A percentile compares a stretch with the other conserved stretches of the same genome.
phyloP scores from a whole-genome alignment of 2,888 invertebrate genomes.

The Orthosia gracilis region DNA sequence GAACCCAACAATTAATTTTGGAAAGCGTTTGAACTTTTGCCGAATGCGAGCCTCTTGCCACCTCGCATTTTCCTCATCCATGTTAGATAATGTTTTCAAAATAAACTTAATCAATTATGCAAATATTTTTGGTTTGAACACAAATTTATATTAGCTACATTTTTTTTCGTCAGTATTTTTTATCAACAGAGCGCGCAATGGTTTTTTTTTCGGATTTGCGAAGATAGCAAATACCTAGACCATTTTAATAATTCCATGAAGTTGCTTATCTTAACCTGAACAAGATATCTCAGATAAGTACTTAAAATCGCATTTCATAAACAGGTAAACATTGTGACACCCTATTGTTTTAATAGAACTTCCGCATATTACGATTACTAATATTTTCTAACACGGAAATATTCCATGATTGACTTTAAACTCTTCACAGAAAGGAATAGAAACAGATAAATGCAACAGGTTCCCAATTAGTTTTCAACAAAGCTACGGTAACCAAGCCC shows the following conservation, averaged over 20 bases:
- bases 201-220: background rate
- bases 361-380: background rate
- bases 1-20: constrained; percentile 42
- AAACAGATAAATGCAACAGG: constrained; percentile 17
- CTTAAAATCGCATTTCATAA: constrained; percentile 19
- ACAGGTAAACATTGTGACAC: constrained; percentile 23
- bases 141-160: background rate
- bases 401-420: background rate
- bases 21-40: constrained; percentile 46
- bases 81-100: constrained; percentile 18
- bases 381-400: background rate
- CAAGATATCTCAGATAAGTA: constrained; percentile 8
- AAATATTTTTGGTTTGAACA: constrained; percentile 10
- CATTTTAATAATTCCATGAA: constrained; percentile 6
- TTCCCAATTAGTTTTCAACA: constrained; percentile 6
- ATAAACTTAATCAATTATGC: constrained; percentile 12
- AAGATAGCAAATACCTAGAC: background rate
- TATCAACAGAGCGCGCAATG: too few relatives aligned
- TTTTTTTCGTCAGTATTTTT: background rate
- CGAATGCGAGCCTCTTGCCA: constrained; percentile 3
- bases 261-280: constrained; percentile 39
- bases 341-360: background rate
- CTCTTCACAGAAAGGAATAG: background rate
- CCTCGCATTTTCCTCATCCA: constrained; percentile 7
- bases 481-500: constrained; percentile 7